These are phyloP conservation scores for Ameiurus melas DNA, from an alignment of 2,113 vertebrate genomes.

Conservation along the genomic window DNA sequence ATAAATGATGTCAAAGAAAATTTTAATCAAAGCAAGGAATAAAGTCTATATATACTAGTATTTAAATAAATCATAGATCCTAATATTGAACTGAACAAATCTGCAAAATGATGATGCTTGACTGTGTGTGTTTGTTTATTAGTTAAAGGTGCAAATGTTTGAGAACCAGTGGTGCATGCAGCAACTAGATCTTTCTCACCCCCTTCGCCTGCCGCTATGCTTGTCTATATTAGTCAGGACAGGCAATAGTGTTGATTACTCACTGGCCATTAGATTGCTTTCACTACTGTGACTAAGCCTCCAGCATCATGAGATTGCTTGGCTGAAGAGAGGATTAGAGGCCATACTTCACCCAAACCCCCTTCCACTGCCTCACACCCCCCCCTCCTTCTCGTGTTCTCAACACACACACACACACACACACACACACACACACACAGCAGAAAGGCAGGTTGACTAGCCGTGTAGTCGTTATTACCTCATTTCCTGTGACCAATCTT, in stretches of 20 bases:
- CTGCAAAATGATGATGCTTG: neutral
- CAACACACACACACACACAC: conserved; percentile 47
- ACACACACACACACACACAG: conserved; percentile 43
- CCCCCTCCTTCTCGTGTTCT: conserved; percentile 59
- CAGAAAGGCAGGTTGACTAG: conserved; percentile 71
- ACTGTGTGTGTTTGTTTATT: neutral
- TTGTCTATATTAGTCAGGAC: conserved; percentile 73
- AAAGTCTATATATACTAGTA: neutral
- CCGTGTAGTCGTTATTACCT: conserved; percentile 75
- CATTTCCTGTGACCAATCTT: conserved; percentile 77
- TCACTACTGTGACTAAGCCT: conserved; percentile 75
- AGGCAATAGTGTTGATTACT: conserved; percentile 84
- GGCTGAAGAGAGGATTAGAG: conserved; percentile 77
- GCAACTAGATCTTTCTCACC: neutral
- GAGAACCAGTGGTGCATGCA: neutral
- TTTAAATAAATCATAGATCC: neutral
- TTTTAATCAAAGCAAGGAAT: neutral
- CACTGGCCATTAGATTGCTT: conserved; percentile 81
- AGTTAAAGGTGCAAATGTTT: neutral
- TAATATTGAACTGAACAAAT: neutral
- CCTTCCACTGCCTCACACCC: conserved; percentile 55
- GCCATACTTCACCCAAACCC: conserved; percentile 74
- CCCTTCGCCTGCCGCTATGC: conserved; percentile 45
- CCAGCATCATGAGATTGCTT: conserved; percentile 78
- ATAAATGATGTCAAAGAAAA: neutral